Evolutionary conservation across 2,797 vertebrate genomes (phyloP).

Genomic region (Sciurus carolinensis): DNA sequence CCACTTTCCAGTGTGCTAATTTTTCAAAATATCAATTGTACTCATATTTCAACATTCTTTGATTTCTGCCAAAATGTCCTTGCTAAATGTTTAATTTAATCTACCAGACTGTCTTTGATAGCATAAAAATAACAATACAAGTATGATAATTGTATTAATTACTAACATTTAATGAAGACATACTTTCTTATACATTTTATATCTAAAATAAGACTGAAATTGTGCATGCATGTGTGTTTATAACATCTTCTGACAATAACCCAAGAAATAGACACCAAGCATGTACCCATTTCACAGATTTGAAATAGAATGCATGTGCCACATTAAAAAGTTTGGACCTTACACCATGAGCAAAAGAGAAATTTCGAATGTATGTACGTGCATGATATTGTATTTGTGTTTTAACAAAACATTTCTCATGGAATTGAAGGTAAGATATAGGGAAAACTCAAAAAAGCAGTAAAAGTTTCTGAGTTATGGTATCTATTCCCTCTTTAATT

Average conservation of each 20-base stretch:
- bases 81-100: slow-evolving; percentile 18
- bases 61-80: neutral
- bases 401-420: slow-evolving; percentile 47
- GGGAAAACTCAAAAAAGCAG: neutral
- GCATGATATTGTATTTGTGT: neutral
- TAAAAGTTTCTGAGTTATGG: neutral
- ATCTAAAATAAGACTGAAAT: neutral
- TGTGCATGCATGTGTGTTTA: neutral
- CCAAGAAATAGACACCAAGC: neutral
- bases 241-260: neutral
- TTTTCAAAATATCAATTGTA: neutral
- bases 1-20: neutral
- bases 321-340: slow-evolving; percentile 3
- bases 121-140: slow-evolving; percentile 9
- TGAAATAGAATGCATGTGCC: neutral
- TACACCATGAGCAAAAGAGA: neutral
- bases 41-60: slow-evolving; percentile 20
- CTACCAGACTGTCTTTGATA: neutral
- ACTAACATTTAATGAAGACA: neutral
- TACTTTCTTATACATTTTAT: neutral
- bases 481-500: neutral
- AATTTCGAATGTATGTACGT: neutral
- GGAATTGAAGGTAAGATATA: neutral
- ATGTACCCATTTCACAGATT: neutral
- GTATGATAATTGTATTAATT: neutral